phyloP scores from a whole-genome alignment of 1,140 invertebrate genomes.

The Sesamia nonagrioides region DNA sequence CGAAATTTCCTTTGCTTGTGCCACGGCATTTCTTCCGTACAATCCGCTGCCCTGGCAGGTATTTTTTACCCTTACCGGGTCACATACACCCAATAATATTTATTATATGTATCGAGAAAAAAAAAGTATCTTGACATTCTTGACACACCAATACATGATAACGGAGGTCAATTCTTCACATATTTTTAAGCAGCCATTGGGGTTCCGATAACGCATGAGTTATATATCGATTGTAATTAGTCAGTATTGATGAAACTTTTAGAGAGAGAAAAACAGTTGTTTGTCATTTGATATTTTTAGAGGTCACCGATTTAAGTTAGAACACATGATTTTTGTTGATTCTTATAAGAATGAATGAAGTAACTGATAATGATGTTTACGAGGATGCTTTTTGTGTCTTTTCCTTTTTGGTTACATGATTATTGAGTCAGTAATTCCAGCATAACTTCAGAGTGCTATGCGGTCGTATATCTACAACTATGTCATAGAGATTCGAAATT shows the following conservation, averaged over 20 bases:
- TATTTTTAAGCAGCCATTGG: slow-evolving; percentile 31
- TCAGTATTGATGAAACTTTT: slow-evolving; percentile 17
- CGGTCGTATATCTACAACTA: no score
- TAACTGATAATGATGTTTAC: not conserved
- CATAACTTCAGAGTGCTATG: no score
- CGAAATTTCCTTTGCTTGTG: no score
- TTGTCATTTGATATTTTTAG: slow-evolving; percentile 16
- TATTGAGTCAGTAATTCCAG: no score
- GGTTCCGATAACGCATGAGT: slow-evolving; percentile 42
- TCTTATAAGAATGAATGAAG: no score
- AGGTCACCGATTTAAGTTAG: slow-evolving; percentile 9
- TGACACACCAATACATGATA: slow-evolving; percentile 6
- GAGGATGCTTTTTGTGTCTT: not conserved
- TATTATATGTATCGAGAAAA: slow-evolving; percentile 8
- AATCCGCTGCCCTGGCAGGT: no score
- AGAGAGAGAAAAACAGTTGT: slow-evolving; percentile 21
- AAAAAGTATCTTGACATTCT: no score
- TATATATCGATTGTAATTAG: slow-evolving; percentile 20
- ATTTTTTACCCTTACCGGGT: no score
- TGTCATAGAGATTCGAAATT: no score
- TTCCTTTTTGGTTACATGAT: no score
- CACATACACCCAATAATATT: not conserved
- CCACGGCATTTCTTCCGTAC: no score
- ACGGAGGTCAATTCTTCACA: slow-evolving; percentile 18
- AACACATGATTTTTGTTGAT: slow-evolving; percentile 24